Percentiles rank a stretch among this genome's conserved stretches.
Evolutionary conservation across 92 coral and sea anemone genomes (phyloP).

Genomic region (Heteractis magnifica): DNA sequence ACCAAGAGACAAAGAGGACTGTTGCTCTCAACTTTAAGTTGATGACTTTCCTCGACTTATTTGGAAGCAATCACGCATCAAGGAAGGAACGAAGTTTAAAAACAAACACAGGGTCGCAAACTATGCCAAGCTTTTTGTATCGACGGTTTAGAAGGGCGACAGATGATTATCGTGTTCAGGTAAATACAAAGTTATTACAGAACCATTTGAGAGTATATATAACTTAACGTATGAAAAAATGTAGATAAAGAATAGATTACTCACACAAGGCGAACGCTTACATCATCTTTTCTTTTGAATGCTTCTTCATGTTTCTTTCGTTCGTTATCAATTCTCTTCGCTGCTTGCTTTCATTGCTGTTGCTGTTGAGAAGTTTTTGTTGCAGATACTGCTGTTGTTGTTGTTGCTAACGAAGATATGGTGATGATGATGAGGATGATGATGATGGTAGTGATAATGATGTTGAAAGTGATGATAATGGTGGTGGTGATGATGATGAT

Average conservation of each 20-base stretch:
- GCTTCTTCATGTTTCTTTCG: background rate
- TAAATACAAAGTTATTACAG: background rate
- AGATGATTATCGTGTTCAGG: constrained; percentile 51
- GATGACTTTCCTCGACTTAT: background rate
- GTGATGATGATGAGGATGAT: background rate
- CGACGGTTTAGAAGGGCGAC: constrained; percentile 46
- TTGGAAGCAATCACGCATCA: background rate
- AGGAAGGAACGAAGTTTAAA: background rate
- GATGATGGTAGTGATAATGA: background rate
- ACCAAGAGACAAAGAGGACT: background rate
- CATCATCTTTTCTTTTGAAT: too few species aligned
- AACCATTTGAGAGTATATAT: too few species aligned
- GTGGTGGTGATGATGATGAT: background rate
- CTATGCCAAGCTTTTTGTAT: background rate
- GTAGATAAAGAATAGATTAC: too few species aligned
- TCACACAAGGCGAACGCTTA: too few species aligned
- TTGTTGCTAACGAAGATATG: background rate
- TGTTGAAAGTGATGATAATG: background rate
- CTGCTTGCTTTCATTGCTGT: background rate
- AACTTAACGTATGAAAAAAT: too few species aligned
- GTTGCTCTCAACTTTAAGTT: background rate
- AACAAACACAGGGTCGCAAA: background rate
- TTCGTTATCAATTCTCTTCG: background rate
- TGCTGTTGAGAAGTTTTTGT: background rate
- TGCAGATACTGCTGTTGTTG: background rate